These are phyloP conservation scores for Patella ulyssiponensis DNA, from an alignment of 2,888 invertebrate species.

Conservation along the genomic window DNA sequence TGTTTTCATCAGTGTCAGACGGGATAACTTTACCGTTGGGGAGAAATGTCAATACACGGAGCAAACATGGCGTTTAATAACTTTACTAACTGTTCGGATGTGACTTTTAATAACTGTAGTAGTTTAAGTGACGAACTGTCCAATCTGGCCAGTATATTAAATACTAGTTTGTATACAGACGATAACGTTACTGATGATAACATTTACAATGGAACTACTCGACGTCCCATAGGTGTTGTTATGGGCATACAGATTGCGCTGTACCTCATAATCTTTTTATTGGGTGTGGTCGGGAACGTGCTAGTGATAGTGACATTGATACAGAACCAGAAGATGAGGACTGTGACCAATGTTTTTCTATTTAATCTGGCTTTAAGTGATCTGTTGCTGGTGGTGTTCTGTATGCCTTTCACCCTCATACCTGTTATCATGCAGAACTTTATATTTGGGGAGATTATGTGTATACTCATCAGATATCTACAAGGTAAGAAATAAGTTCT, in stretches of 20 bases:
- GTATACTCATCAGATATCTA: conserved; percentile 81
- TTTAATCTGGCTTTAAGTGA: conserved; percentile 79
- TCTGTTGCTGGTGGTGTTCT: conserved; percentile 85
- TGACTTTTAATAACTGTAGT: no score
- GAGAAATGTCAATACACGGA: no score
- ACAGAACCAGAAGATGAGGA: conserved; percentile 74
- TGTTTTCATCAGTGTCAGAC: no score
- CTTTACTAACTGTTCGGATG: no score
- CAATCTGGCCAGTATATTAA: no score
- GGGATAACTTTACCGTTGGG: no score
- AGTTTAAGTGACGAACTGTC: no score
- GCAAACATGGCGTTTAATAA: no score
- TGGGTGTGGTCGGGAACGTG: conserved; percentile 85
- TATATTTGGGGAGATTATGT: conserved; percentile 82
- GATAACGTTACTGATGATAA: no score
- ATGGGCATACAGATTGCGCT: conserved; percentile 76
- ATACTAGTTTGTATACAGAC: no score
- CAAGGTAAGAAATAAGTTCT: conserved; percentile 77
- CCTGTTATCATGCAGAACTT: conserved; percentile 80
- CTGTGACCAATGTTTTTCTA: conserved; percentile 75
- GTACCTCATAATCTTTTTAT: conserved; percentile 83
- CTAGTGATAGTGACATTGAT: conserved; percentile 80
- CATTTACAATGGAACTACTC: background rate
- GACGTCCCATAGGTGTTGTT: background rate
- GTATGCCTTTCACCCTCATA: conserved; percentile 83